A percentile compares a stretch with the other conserved stretches of the same genome.
Conservation (phyloP, 2,797 vertebrate genomes). For the Clarias laeviceps region DNA sequence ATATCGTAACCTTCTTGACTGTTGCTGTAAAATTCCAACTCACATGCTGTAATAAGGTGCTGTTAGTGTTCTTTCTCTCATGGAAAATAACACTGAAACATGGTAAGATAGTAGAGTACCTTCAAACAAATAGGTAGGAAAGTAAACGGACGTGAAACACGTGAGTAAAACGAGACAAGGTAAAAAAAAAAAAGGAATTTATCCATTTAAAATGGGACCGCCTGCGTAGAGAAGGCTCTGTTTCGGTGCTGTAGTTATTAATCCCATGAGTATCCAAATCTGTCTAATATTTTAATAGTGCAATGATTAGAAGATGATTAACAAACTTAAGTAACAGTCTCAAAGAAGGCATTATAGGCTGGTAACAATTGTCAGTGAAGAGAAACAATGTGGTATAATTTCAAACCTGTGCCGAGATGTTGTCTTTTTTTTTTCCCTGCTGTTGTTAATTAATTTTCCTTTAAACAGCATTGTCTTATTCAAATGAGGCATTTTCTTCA, state of each 20-base stretch:
- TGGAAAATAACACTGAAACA: constrained; percentile 50
- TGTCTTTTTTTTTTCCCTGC: constrained; percentile 51
- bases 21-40: constrained; percentile 50
- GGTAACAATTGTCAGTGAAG: constrained; percentile 39
- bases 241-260: constrained; percentile 38
- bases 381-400: constrained; percentile 57
- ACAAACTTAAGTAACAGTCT: constrained; percentile 51
- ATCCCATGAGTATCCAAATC: constrained; percentile 31
- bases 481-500: constrained; percentile 70
- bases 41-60: constrained; percentile 49
- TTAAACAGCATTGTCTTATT: constrained; percentile 69
- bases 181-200: not conserved
- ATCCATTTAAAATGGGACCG: constrained; percentile 8
- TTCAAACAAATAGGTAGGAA: constrained; percentile 26
- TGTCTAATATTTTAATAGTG: constrained; percentile 43
- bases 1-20: constrained; percentile 39
- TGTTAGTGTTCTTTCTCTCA: constrained; percentile 47
- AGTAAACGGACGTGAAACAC: constrained; percentile 40
- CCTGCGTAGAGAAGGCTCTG: not conserved
- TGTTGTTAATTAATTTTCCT: constrained; percentile 66
- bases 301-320: constrained; percentile 50
- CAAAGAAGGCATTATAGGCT: constrained; percentile 41
- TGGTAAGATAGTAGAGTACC: constrained; percentile 43
- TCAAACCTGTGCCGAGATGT: constrained; percentile 55
- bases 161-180: not conserved